Evolutionary conservation across 2,113 vertebrate species (phyloP).

Genomic region (Otolemur garnettii): DNA sequence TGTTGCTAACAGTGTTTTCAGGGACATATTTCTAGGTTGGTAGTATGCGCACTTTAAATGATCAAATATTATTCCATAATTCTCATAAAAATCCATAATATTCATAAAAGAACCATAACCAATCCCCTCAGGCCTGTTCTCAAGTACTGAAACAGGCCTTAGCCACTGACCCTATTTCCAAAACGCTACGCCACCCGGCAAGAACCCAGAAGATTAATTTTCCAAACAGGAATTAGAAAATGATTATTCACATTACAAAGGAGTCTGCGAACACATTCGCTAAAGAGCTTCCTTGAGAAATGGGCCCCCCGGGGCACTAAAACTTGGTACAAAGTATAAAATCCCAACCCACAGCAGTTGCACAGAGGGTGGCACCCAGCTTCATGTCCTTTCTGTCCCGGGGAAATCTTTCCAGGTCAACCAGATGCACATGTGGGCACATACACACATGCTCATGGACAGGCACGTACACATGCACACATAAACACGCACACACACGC

Average conservation of each 20-base stretch:
- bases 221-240: background rate
- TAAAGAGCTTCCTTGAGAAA: background rate
- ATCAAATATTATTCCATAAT: background rate
- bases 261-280: background rate
- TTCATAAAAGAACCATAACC: fast-evolving
- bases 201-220: background rate
- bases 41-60: background rate
- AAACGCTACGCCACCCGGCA: background rate
- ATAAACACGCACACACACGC: no score
- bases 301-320: background rate
- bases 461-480: background rate
- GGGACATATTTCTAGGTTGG: background rate
- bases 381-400: fast-evolving
- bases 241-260: background rate
- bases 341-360: fast-evolving
- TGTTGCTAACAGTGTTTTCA: background rate
- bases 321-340: fast-evolving
- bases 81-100: no score
- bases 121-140: background rate
- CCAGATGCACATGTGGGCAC: background rate
- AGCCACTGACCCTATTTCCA: background rate
- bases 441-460: no score
- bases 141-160: background rate
- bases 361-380: no score
- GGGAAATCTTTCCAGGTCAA: background rate